A percentile compares a stretch with the other conserved stretches of the same genome.
Conservation (phyloP, 2,888 invertebrate species). For the Gasteruption jaculator region DNA sequence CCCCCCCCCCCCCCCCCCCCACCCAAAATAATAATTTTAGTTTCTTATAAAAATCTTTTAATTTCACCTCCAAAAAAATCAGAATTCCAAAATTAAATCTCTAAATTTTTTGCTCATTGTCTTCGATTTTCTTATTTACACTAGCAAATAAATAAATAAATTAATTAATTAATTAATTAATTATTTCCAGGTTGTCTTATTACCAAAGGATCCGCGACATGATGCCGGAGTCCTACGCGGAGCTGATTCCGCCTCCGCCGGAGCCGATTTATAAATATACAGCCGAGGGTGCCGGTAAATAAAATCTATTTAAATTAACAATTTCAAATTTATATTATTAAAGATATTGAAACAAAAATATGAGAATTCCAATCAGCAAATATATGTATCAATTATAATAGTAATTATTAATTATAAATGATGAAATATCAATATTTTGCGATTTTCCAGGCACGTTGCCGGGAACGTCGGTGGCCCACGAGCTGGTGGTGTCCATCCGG, state of each 20-base stretch:
- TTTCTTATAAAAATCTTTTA: too few species aligned
- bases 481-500: constrained; percentile 80
- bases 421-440: constrained; percentile 1
- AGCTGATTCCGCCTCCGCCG: constrained; percentile 80
- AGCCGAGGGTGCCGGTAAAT: constrained; percentile 82
- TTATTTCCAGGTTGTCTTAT: constrained; percentile 74
- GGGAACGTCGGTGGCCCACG: constrained; percentile 80
- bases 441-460: constrained; percentile 64
- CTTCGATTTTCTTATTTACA: too few species aligned
- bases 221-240: constrained; percentile 81
- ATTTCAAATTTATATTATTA: background rate
- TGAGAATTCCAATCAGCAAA: constrained; percentile 1
- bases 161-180: constrained; percentile 12
- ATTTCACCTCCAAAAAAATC: too few species aligned
- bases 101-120: too few species aligned
- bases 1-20: too few species aligned
- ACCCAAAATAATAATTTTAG: background rate
- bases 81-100: too few species aligned
- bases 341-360: background rate
- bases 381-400: constrained; percentile 1
- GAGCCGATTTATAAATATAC: constrained; percentile 88
- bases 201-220: constrained; percentile 90
- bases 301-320: constrained; percentile 3
- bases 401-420: constrained; percentile 1
- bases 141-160: constrained; percentile 1